These are phyloP conservation scores for Pangasius sanitwongsei DNA, from an alignment of 2,797 vertebrate species.

Conservation along the genomic window DNA sequence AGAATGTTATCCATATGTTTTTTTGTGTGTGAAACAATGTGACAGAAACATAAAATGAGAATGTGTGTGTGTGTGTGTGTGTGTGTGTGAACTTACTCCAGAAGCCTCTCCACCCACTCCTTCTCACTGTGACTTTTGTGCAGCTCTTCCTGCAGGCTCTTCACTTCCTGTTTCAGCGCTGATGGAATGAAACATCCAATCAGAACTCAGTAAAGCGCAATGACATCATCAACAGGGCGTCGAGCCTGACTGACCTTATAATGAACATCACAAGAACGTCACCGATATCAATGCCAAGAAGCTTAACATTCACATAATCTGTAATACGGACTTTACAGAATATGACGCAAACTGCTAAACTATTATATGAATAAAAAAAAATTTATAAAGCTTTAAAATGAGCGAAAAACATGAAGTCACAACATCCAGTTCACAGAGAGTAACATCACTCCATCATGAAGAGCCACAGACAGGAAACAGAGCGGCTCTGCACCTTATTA, in stretches of 20 bases:
- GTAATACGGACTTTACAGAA: neutral
- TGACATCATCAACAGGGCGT: neutral
- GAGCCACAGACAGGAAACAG: too few relatives aligned
- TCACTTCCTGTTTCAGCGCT: slow-evolving; percentile 46
- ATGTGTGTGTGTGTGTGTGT: neutral
- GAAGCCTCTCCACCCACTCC: slow-evolving; percentile 29
- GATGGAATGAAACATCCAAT: slow-evolving; percentile 15
- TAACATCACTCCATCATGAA: too few relatives aligned
- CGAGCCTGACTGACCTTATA: neutral
- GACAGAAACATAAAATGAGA: neutral
- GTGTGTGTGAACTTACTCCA: slow-evolving; percentile 47
- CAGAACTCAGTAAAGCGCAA: neutral
- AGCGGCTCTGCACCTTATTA: too few relatives aligned
- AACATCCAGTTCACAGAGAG: too few relatives aligned
- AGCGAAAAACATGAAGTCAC: too few relatives aligned
- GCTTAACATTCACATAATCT: neutral
- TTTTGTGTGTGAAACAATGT: neutral
- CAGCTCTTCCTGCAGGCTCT: slow-evolving; percentile 32
- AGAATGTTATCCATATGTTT: neutral
- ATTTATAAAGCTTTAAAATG: too few relatives aligned
- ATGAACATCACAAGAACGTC: neutral
- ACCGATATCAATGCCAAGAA: neutral
- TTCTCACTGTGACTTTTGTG: slow-evolving; percentile 33
- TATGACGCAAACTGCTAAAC: too few relatives aligned
- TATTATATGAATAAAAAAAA: too few relatives aligned